Base-by-base conservation (phyloP, 2,797 vertebrate genomes). In the Myiotriccus ornatus region DNA sequence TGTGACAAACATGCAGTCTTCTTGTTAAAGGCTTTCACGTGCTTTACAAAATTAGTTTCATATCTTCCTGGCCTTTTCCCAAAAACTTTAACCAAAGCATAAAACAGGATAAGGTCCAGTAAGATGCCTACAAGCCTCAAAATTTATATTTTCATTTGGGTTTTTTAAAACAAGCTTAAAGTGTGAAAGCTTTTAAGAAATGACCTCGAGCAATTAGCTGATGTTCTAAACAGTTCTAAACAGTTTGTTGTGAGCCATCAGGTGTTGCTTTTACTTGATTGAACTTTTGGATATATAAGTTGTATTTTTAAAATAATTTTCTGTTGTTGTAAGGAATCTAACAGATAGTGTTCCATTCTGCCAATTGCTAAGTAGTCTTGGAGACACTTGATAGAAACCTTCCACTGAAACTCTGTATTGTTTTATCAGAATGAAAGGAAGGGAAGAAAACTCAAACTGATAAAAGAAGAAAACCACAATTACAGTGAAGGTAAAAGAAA, bases 311-410 rank as follows among this genome's bases (percentile, higher is more conserved):
- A n/a, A 57, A 11, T 57, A 35, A 16, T 64, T 32, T 44, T 64
- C 17, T 14, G 19, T 43, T 59, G 23, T 34, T 49, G 11, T 56
- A 37, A 79, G 67, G 56, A 64, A 27, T 35, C 32, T 49, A 62
- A 21, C 14, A 47, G 39, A 77, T 21, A 24, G 6, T n/a, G 57
- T 43, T 56, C 23, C 8, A 44, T 46, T 71, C 57, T 79, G 44
- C 27, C 59, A 24, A 0, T n/a, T 57, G 44, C 7, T 65, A 28
- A 0, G 0, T 39, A 52, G 24, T 21, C 27, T 59, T 57, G 44
- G n/a, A 44, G n/a, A 10, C 15, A 59, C 23, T 44, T 57, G n/a
- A 52, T 65, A 34, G n/a, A 65, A 73, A 17, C 20, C 14, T 80
- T 46, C 60, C n/a, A 34, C 28, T 80, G 39, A 73, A 65, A 65